These are phyloP conservation scores for Aphyosemion australe DNA, from an alignment of 2,113 vertebrate species.

Conservation along the genomic window DNA sequence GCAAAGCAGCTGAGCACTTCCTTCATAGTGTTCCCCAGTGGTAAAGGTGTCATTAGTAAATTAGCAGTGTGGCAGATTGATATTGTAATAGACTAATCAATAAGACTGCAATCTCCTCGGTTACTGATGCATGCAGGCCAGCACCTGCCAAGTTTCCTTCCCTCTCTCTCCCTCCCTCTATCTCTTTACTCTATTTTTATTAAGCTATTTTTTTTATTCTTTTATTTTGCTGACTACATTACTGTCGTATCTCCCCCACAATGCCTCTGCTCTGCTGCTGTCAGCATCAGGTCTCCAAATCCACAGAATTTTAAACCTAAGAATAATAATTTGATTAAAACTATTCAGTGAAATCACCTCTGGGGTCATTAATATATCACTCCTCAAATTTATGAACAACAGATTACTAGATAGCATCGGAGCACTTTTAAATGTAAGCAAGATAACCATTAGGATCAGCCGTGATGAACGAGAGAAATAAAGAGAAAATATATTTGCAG, in stretches of 20 bases:
- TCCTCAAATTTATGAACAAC: background rate
- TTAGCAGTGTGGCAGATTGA: constrained; percentile 64
- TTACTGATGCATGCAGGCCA: constrained; percentile 35
- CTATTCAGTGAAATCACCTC: background rate
- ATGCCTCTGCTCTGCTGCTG: constrained; percentile 21
- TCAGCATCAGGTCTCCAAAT: constrained; percentile 17
- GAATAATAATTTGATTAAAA: background rate
- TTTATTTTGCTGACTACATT: constrained; percentile 60
- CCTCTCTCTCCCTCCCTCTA: constrained; percentile 8
- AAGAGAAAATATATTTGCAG: constrained; percentile 1
- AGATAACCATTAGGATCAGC: background rate
- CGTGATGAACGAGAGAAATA: constrained; percentile 19
- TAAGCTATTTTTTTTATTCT: constrained; percentile 32
- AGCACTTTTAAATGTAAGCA: too few species aligned
- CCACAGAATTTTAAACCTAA: constrained; percentile 17
- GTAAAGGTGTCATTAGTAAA: constrained; percentile 67
- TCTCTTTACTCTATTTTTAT: constrained; percentile 37
- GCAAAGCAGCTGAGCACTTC: constrained; percentile 1
- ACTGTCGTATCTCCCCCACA: constrained; percentile 30
- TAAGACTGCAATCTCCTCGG: constrained; percentile 52
- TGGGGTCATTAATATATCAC: background rate
- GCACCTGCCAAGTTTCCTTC: constrained; percentile 35
- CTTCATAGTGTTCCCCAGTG: constrained; percentile 9
- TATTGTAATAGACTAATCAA: constrained; percentile 57
- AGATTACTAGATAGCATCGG: background rate